Evolutionary conservation across 1,140 invertebrate genomes (phyloP), one percentile per base, ranked within the genome.

Genomic region (Papilio polytes): DNA sequence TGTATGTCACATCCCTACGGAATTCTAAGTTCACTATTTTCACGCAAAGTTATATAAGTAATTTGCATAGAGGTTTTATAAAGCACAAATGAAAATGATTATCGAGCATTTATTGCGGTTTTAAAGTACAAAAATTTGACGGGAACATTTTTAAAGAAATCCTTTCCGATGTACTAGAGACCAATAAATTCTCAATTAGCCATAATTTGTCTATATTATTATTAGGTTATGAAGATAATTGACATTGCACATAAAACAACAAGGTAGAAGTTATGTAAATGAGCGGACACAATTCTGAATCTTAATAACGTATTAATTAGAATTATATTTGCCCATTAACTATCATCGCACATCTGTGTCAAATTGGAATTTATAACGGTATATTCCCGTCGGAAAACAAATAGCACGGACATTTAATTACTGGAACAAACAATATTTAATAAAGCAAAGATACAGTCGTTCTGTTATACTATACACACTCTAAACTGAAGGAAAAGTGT

Each of bases 301-400:
- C 81, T 82, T 82, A 80, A 80, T 80, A 41, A 77, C 77, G 74
- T 63, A 80, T 82, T 66, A 72, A 80, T 80, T 80, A 80, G 66
- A 72, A 80, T 72, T 80, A 72, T 74, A 83, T 83, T 78, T 80
- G 59, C 82, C 73, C 77, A 78, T 80, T 80, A 76, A 76, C 74
- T 51, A 51, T 26, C 41, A 22, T 15, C 46, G 41, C 22, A 26
- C 46, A 12, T 22, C 46, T 48, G 70, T 79, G 76, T 79, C 66
- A 81, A 81, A 78, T 78, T 56, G 46, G 13, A 46, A 81, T 77
- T 74, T 81, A 74, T 74, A 22, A 46, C 41, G 3, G 12, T 15
- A 76, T 18, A 48, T 76, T 46, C 46, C 22, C 74, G 9, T 22
- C 44, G 74, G 12, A 76, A 76, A 46, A 20, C 73, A 46, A 76